Evolutionary conservation across 2,113 vertebrate genomes (phyloP).

Genomic region (Saccopteryx leptura): DNA sequence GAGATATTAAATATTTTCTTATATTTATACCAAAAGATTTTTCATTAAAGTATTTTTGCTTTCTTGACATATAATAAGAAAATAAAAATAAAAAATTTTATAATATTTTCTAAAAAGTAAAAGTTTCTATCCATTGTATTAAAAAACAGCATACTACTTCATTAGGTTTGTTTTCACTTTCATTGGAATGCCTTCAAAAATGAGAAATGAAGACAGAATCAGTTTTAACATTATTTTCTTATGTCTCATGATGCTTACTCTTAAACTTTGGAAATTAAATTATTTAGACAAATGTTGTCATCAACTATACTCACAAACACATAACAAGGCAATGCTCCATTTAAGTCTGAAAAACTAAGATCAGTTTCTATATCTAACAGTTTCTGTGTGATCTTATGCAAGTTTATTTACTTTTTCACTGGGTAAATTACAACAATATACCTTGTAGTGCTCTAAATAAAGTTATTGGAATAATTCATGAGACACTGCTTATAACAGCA

Average conservation of each 20-base stretch:
- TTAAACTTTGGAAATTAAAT: neutral
- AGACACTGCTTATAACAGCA: neutral
- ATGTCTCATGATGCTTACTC: neutral
- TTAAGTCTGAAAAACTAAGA: neutral
- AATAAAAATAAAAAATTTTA: neutral
- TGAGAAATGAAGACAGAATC: neutral
- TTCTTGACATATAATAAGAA: neutral
- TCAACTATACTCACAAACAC: neutral
- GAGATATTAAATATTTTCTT: neutral
- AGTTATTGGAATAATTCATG: no score
- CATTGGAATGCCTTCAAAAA: neutral
- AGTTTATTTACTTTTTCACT: neutral
- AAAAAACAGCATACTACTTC: neutral
- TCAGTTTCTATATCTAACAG: neutral
- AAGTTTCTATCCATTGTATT: neutral
- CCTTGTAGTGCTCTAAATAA: neutral
- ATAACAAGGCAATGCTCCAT: neutral
- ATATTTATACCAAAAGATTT: neutral
- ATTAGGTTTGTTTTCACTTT: neutral
- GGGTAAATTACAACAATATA: neutral
- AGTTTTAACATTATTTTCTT: neutral
- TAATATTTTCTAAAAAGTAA: neutral
- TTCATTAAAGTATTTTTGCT: neutral
- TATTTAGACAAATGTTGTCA: neutral
- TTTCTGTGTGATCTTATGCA: neutral